Percentiles rank a stretch among this genome's conserved stretches.
phyloP scores from a whole-genome alignment of 2,888 invertebrate species.

The Luperina testacea region DNA sequence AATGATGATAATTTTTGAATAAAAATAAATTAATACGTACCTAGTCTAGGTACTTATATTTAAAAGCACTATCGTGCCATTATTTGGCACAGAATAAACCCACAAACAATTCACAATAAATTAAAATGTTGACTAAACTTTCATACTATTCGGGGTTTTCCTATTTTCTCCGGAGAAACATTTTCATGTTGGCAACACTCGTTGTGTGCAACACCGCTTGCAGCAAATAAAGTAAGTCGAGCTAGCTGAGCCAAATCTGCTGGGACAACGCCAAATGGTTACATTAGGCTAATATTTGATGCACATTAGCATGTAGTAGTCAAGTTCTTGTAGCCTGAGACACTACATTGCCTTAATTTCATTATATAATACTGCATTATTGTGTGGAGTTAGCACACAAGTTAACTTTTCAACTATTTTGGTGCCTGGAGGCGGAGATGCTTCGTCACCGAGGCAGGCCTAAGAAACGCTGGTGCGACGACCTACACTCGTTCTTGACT shows the following conservation, averaged over 20 bases:
- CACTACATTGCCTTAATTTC: conserved; percentile 39
- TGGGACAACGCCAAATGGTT: conserved; percentile 78
- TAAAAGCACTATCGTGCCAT: background rate
- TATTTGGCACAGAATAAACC: conserved; percentile 30
- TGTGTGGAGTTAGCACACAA: background rate
- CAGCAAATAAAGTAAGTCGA: conserved; percentile 67
- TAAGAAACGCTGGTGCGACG: too few relatives aligned
- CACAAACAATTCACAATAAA: conserved; percentile 41
- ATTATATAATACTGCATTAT: conserved; percentile 27
- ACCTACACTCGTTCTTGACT: too few relatives aligned
- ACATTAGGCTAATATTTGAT: conserved; percentile 80
- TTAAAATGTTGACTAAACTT: conserved; percentile 46
- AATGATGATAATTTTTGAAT: background rate
- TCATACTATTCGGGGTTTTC: conserved; percentile 28
- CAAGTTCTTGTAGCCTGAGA: conserved; percentile 42
- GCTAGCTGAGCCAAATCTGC: conserved; percentile 72
- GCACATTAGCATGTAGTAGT: conserved; percentile 60
- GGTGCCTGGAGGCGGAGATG: too few relatives aligned
- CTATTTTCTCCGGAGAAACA: conserved; percentile 56
- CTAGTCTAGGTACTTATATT: background rate
- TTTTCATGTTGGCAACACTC: conserved; percentile 54
- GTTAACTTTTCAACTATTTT: background rate
- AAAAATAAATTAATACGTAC: too few relatives aligned
- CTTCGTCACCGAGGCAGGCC: too few relatives aligned
- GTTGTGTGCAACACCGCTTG: conserved; percentile 53